Conservation (phyloP, 2,797 vertebrate species). For the Oreonectes daqikongensis region DNA sequence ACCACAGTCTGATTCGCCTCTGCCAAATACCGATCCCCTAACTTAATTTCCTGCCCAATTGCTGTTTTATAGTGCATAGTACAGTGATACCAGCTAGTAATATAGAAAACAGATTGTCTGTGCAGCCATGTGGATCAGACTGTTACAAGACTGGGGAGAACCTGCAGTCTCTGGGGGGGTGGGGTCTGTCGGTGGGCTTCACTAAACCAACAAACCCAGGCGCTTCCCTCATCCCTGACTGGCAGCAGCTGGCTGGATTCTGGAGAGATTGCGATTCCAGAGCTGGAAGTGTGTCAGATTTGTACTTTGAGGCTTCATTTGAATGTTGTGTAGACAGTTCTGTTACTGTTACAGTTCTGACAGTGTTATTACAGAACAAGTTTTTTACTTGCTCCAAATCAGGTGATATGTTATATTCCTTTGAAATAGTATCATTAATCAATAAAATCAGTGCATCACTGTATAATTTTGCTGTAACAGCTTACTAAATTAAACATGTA, state of each 20-base stretch:
- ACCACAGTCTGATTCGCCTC: conserved; percentile 80
- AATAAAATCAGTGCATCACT: not conserved
- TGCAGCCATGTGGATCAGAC: conserved; percentile 82
- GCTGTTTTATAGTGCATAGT: conserved; percentile 89
- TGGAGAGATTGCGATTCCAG: conserved; percentile 47
- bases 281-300: conserved; percentile 27
- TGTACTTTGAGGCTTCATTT: conserved; percentile 21
- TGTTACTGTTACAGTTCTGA: not conserved
- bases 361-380: not conserved
- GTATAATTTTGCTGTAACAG: no score
- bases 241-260: conserved; percentile 81
- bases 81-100: conserved; percentile 84
- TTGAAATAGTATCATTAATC: not conserved
- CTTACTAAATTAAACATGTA: no score
- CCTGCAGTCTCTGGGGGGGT: conserved; percentile 75
- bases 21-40: conserved; percentile 87
- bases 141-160: conserved; percentile 75
- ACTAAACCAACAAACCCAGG: conserved; percentile 84
- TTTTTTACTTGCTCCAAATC: not conserved
- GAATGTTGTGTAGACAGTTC: not conserved
- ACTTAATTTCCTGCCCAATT: conserved; percentile 91
- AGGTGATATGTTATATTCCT: no score
- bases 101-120: conserved; percentile 89
- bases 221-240: conserved; percentile 80
- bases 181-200: conserved; percentile 82